Base-by-base conservation (phyloP, 2,113 vertebrate genomes). In the Eonycteris spelaea region DNA sequence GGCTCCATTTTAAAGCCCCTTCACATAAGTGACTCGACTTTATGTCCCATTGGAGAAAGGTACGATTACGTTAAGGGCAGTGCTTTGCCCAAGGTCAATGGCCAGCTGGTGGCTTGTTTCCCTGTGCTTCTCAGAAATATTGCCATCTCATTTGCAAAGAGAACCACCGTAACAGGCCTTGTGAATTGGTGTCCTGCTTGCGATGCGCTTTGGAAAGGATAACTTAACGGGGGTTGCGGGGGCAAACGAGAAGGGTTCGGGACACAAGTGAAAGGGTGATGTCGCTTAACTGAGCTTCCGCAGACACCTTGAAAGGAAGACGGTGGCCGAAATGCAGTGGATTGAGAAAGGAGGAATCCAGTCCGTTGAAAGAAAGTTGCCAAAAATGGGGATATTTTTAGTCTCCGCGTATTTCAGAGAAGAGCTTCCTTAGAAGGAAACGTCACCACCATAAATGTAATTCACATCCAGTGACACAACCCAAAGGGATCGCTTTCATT, bases 161-260 rank as follows among this genome's bases (percentile, higher is more conserved):
- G 24, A 53, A 12, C 55, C 30, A 3, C 3, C 0, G 14, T 53
- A 28, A 12, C 15, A 0, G 3, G 8, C 6, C 59, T 48, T 30
- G 12, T n/a, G 15, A 13, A 1, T 18, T 86, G 5, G 3, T 11
- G 16, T 26, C 22, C 26, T 43, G 7, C 8, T 40, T 63, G 6
- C 2, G 19, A 19, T 55, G 5, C 12, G 6, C 13, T 40, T 70
- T 48, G 82, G 38, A n/a, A 85, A 92, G 74, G 35, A 21, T 33
- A 13, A 59, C 53, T 61, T n/a, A 26, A 11, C 15, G 22, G 8
- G 28, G 30, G 55, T 73, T 30, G 6, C 26, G 67, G 35, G 22
- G n/a, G 22, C 5, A 18, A 68, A 63, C 0, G 3, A 19, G 9
- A 38, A 45, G 5, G n/a, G 6, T 30, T 5, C 1, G 13, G 4